phyloP scores from a whole-genome alignment of 2,797 vertebrate species.

The Momotus momota region DNA sequence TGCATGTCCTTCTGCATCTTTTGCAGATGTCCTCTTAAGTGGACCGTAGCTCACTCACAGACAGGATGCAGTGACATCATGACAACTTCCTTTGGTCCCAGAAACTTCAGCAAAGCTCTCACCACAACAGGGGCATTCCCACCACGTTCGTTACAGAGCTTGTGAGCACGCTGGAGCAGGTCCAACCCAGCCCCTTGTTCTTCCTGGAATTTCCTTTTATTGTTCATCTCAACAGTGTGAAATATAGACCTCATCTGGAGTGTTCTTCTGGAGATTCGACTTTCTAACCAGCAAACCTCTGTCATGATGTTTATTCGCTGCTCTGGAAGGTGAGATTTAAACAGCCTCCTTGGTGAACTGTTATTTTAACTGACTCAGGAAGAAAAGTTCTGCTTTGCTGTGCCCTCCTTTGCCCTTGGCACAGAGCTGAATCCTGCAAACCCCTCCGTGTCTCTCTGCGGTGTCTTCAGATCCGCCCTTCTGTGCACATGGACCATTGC shows the following conservation, averaged over 20 bases:
- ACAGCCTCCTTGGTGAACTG: background rate
- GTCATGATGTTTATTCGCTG: background rate
- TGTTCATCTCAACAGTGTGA: slow-evolving; percentile 35
- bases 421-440: background rate
- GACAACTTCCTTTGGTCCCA: slow-evolving; percentile 41
- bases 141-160: background rate
- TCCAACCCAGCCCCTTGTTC: slow-evolving; percentile 23
- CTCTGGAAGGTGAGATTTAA: background rate
- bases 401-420: background rate
- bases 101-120: background rate
- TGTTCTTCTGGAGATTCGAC: background rate
- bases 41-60: background rate
- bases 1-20: background rate
- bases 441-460: accelerated
- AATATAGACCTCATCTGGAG: background rate
- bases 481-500: accelerated
- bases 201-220: slow-evolving; percentile 65
- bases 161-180: background rate
- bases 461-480: background rate
- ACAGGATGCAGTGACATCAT: background rate
- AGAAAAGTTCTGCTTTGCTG: background rate
- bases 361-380: background rate
- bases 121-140: background rate
- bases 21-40: slow-evolving; percentile 41
- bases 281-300: background rate